phyloP scores from a whole-genome alignment of 2,113 vertebrate genomes.

The Brienomyrus brachyistius region DNA sequence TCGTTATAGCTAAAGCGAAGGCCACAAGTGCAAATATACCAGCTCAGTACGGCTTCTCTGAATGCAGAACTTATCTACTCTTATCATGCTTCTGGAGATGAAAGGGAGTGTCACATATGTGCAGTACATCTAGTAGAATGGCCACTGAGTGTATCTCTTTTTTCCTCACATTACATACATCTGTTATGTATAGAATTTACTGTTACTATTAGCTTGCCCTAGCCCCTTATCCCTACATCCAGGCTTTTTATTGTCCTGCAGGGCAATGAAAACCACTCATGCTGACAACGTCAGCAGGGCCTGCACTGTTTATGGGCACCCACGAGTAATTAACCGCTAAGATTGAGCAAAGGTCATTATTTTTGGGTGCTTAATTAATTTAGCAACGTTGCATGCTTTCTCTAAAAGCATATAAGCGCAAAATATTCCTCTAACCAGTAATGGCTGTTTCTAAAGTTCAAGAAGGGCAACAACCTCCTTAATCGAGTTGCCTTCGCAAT shows the following conservation, averaged over 20 bases:
- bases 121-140: neutral
- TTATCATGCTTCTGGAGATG: neutral
- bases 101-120: neutral
- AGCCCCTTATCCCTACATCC: neutral
- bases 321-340: neutral
- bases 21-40: neutral
- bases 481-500: neutral
- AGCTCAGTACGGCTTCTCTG: neutral
- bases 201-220: neutral
- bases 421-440: neutral
- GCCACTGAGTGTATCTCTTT: neutral
- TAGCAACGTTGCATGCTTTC: neutral
- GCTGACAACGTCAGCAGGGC: conserved; percentile 2
- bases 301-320: neutral
- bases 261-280: conserved; percentile 7
- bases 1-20: neutral
- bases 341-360: conserved; percentile 5
- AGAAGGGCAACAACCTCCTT: neutral
- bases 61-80: neutral
- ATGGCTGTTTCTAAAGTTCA: conserved; percentile 2
- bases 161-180: neutral
- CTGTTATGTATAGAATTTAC: neutral
- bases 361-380: conserved; percentile 17
- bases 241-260: neutral
- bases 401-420: neutral